Base-by-base conservation (phyloP, 1,140 invertebrate species). In the Drosophila auraria region DNA sequence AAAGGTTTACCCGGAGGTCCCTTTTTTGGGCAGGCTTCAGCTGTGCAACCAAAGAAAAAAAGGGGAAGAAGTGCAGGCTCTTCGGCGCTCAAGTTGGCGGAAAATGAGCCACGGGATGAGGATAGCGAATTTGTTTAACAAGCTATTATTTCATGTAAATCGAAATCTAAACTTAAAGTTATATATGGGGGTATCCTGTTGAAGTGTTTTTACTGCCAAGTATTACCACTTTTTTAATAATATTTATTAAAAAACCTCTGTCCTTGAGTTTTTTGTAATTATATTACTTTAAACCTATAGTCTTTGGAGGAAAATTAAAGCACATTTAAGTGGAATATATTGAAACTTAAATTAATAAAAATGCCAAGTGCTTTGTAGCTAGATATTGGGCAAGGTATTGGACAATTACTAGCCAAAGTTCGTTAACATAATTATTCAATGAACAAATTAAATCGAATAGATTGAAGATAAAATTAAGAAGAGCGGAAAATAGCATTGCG, bases 21-120 rank as follows among this genome's bases (percentile, higher is more conserved):
- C 69, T 70, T 58, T 45, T 58, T 72, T 69, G 69, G 69, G 51
- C 17, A 70, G 17, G 15, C 27, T 33, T 1, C n/a, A 42, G 20
- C 36, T 57, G 23, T 57, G 54, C 54, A 57, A 40, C 40, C 38
- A 17, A 30, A 9, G 12, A 20, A 14, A 20, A 20, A n/a, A 2
- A 8, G 23, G n/a, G 25, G 15, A 65, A 63, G 40, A 64, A 42
- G 57, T 53, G 51, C 51, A 6, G 4, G 25, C 25, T 51, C 9
- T 8, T 30, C n/a, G 53, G 30, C 53, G 33, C 20, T 56, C 54
- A 56, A 56, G 33, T 23, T 40, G 20, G 36, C 54, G 36, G 54
- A 57, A 57, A 57, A 57, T 57, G 54, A 42, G 54, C 20, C 54
- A 1, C 17, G 14, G 40, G 36, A 40, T 57, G 54, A 57, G 54